A percentile compares a stretch with the other conserved stretches of the same genome.
phyloP scores from a whole-genome alignment of 2,888 invertebrate species.

The Drosophila atripex region DNA sequence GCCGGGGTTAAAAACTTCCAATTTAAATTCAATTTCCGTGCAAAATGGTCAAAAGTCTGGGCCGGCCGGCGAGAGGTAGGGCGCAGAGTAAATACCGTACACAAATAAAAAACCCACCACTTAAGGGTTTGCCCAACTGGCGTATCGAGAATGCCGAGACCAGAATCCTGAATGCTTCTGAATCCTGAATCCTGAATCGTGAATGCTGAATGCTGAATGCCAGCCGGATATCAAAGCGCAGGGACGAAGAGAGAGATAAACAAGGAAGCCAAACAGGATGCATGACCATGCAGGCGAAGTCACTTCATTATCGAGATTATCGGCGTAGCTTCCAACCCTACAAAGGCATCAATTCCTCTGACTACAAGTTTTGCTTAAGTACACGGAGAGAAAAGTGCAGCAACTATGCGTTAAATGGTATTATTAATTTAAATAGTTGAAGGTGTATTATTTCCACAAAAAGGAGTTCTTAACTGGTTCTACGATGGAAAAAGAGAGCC shows the following conservation, averaged over 20 bases:
- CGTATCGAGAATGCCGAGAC: slow-evolving; percentile 3
- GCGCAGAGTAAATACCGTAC: slow-evolving; percentile 44
- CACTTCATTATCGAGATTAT: slow-evolving; percentile 81
- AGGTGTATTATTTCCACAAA: too few relatives aligned
- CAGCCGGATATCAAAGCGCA: slow-evolving; percentile 77
- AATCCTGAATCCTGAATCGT: slow-evolving; percentile 30
- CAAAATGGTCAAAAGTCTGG: slow-evolving; percentile 79
- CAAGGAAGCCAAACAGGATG: slow-evolving; percentile 60
- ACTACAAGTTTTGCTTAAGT: slow-evolving; percentile 49
- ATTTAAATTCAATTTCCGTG: slow-evolving; percentile 82
- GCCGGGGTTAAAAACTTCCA: slow-evolving; percentile 81
- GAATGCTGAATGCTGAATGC: slow-evolving; percentile 31
- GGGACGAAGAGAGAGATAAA: slow-evolving; percentile 51
- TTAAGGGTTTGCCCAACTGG: slow-evolving; percentile 65
- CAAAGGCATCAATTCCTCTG: slow-evolving; percentile 49
- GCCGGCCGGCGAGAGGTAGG: slow-evolving; percentile 53
- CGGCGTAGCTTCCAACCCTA: slow-evolving; percentile 79
- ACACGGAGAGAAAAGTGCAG: slow-evolving; percentile 24
- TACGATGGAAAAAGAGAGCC: too few relatives aligned
- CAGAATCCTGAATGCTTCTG: slow-evolving; percentile 24
- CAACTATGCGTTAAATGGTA: too few relatives aligned
- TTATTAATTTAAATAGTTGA: too few relatives aligned
- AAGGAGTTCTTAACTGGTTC: not conserved
- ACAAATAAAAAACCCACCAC: slow-evolving; percentile 71
- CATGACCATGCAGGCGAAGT: slow-evolving; percentile 77